phyloP scores from a whole-genome alignment of 2,888 invertebrate genomes.

The Orthosia incerta region DNA sequence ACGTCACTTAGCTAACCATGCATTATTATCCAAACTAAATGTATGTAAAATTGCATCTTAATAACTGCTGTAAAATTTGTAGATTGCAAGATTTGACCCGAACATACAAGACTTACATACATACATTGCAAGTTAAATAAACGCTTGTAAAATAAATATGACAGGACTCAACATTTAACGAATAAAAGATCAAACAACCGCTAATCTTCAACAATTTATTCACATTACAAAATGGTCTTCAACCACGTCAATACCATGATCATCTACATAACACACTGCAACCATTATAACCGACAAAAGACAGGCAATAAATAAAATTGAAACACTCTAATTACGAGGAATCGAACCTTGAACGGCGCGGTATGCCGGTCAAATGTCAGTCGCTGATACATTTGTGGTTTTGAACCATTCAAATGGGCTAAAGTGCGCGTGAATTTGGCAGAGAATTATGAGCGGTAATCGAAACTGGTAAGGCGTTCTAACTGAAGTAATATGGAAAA shows the following conservation, averaged over 20 bases:
- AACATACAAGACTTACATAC: no score
- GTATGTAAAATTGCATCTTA: no score
- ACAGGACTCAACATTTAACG: neutral
- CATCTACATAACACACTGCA: slow-evolving; percentile 30
- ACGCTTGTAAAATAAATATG: no score
- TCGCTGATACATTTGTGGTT: slow-evolving; percentile 57
- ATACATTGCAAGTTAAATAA: no score
- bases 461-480: neutral
- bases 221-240: slow-evolving; percentile 35
- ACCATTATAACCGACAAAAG: slow-evolving; percentile 56
- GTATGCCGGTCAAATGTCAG: slow-evolving; percentile 62
- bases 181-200: neutral
- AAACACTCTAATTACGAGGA: slow-evolving; percentile 62
- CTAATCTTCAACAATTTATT: slow-evolving; percentile 13
- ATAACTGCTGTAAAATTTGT: no score
- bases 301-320: slow-evolving; percentile 62
- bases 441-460: slow-evolving; percentile 39
- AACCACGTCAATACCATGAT: slow-evolving; percentile 30
- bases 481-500: neutral
- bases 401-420: slow-evolving; percentile 45
- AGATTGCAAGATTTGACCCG: no score
- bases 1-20: no score
- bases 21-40: no score
- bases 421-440: slow-evolving; percentile 46
- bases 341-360: slow-evolving; percentile 64